Evolutionary conservation across 2,888 invertebrate genomes (phyloP).

Genomic region (Thecocarcelia acutangulata): DNA sequence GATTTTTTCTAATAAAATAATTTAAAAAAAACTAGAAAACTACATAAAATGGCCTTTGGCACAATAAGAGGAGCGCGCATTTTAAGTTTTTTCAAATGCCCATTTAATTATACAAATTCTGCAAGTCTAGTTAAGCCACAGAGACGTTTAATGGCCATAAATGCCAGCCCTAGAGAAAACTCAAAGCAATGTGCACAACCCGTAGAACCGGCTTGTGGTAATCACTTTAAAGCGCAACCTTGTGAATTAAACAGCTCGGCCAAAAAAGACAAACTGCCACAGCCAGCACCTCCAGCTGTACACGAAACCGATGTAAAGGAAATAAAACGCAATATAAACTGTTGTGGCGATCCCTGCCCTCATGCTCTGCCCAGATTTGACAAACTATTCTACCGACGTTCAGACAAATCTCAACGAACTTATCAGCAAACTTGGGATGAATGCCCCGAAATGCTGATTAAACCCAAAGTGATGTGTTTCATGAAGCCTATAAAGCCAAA

Average conservation of each 20-base stretch:
- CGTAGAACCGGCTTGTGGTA: slow-evolving; percentile 20
- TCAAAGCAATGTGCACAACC: neutral
- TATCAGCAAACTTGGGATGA: slow-evolving; percentile 79
- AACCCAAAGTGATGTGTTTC: slow-evolving; percentile 74
- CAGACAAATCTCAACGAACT: slow-evolving; percentile 74
- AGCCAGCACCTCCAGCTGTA: neutral
- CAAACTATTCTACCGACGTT: slow-evolving; percentile 76
- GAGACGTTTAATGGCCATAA: slow-evolving; percentile 8
- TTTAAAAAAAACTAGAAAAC: neutral
- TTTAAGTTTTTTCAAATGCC: neutral
- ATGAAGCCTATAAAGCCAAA: slow-evolving; percentile 68
- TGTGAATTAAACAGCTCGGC: neutral
- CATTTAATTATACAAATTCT: neutral
- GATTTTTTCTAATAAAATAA: no score
- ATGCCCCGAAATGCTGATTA: slow-evolving; percentile 74
- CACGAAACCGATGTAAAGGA: slow-evolving; percentile 14
- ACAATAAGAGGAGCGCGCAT: slow-evolving; percentile 1
- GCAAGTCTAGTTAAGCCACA: neutral
- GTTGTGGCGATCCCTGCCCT: slow-evolving; percentile 64
- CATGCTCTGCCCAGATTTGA: slow-evolving; percentile 74
- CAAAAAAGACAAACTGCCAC: neutral
- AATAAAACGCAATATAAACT: slow-evolving; percentile 30
- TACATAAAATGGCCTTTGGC: neutral
- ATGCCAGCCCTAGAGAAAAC: neutral
- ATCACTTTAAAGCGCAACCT: slow-evolving; percentile 16